Base-by-base conservation (phyloP, 2,888 invertebrate genomes). In the Drepana falcataria region DNA sequence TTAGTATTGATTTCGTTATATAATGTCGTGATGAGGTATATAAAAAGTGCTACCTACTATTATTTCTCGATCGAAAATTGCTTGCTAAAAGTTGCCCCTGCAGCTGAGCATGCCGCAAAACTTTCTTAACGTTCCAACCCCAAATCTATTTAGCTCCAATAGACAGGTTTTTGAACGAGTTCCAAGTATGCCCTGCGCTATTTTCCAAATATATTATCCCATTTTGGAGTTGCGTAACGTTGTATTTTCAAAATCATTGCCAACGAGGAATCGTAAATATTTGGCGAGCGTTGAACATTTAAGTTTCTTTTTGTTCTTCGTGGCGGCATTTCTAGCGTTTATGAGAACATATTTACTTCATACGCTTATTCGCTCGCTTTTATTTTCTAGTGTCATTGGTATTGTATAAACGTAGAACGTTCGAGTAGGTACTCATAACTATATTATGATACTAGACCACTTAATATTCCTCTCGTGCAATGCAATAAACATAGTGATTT, bases 131-230 rank as follows among this genome's bases (percentile, higher is more conserved):
- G 54, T 58, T 41, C 49, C 51, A 64, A 63, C 63, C 68, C 66
- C 70, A 70, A 78, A 77, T 75, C 69, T 73, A 78, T 76, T 81
- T 73, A 67, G 69, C 49, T 53, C 52, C 64, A 67, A 69, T 68
- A 66, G 65, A 71, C 66, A 69, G 66, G 67, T 66, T 75, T 75
- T 81, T 79, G 80, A 81, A 77, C 71, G 66, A 65, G 71, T 77
- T 80, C 75, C 80, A 82, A 83, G 77, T 71, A 70, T 66, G 69
- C 65, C 60, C 64, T 59, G 68, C 76, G 72, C 68, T 65, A 68
- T 75, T 71, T 68, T 52, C 60, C 55, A 74, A 79, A 74, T 79
- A 77, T 83, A 79, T 75, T 71, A 68, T 69, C 69, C 62, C 63
- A 74, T 77, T 78, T 68, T 64, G 58, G 61, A 65, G 65, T 68